A percentile compares a stretch with the other conserved stretches of the same genome.
phyloP scores from a whole-genome alignment of 1,140 invertebrate species.

The Papilio glaucus region DNA sequence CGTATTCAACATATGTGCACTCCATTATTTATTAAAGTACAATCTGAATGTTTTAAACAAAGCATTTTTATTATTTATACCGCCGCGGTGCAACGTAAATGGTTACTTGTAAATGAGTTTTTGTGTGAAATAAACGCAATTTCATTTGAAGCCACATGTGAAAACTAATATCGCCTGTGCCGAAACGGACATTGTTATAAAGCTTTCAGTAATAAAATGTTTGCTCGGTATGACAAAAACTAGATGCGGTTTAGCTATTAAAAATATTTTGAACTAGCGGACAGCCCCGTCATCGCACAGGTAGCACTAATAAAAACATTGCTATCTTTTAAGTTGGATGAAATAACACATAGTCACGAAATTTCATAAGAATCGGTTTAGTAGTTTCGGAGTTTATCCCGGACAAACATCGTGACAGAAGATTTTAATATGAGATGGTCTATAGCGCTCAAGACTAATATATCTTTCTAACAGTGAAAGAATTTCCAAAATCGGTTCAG shows the following conservation, averaged over 20 bases:
- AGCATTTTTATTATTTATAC: conserved; percentile 7
- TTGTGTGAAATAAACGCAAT: conserved; percentile 23
- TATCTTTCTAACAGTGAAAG: no score
- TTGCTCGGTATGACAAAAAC: neutral
- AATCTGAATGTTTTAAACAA: neutral
- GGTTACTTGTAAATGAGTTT: conserved; percentile 19
- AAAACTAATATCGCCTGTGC: conserved; percentile 9
- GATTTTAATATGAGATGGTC: no score
- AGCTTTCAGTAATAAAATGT: conserved; percentile 11
- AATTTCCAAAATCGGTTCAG: no score
- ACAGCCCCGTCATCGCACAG: no score
- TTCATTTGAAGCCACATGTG: conserved; percentile 26
- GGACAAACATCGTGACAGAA: no score
- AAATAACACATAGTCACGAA: no score
- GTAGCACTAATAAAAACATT: no score
- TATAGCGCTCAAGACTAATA: no score
- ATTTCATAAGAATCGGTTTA: no score
- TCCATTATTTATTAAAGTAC: neutral
- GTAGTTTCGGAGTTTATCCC: no score
- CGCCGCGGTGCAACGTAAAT: neutral
- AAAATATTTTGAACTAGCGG: neutral
- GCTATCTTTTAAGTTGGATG: no score
- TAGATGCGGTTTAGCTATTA: neutral
- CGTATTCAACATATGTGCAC: no score
- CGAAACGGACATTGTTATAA: conserved; percentile 3